A percentile compares a stretch with the other conserved stretches of the same genome.
phyloP scores from a whole-genome alignment of 1,140 invertebrate species.

The Drosophila varians region DNA sequence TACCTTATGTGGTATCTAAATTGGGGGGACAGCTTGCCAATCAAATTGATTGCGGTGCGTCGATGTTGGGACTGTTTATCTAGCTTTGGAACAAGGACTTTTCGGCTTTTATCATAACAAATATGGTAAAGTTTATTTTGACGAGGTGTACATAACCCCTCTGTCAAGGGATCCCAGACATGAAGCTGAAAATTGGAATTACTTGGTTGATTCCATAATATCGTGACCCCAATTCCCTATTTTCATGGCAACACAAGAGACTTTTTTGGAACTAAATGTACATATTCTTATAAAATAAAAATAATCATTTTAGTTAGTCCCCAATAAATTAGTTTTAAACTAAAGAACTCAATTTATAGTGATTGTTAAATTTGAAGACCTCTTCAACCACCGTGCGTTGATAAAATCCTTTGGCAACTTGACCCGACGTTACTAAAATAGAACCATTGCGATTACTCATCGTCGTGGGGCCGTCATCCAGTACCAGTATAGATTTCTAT shows the following conservation, averaged over 20 bases:
- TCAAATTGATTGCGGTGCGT: constrained; percentile 66
- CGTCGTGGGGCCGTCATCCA: constrained; percentile 4
- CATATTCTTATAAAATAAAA: too few species aligned
- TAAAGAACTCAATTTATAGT: neutral
- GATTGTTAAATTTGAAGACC: neutral
- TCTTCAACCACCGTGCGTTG: neutral
- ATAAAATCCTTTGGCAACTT: constrained; percentile 57
- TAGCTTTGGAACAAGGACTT: constrained; percentile 20
- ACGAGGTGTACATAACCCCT: neutral
- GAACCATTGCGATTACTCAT: constrained; percentile 55
- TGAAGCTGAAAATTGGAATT: constrained; percentile 7
- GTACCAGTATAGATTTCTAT: constrained; percentile 45
- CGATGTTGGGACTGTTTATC: constrained; percentile 30
- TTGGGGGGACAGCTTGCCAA: constrained; percentile 70
- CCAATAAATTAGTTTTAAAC: neutral
- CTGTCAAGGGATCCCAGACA: constrained; percentile 8
- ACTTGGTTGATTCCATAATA: neutral
- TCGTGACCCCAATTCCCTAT: neutral
- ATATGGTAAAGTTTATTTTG: constrained; percentile 19
- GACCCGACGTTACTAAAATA: constrained; percentile 51
- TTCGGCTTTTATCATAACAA: constrained; percentile 30
- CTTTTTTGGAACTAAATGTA: neutral
- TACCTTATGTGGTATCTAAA: constrained; percentile 56
- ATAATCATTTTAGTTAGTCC: neutral
- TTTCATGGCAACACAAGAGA: neutral